These are phyloP conservation scores for Cistogaster globosa DNA, from an alignment of 2,888 invertebrate genomes.

Conservation along the genomic window DNA sequence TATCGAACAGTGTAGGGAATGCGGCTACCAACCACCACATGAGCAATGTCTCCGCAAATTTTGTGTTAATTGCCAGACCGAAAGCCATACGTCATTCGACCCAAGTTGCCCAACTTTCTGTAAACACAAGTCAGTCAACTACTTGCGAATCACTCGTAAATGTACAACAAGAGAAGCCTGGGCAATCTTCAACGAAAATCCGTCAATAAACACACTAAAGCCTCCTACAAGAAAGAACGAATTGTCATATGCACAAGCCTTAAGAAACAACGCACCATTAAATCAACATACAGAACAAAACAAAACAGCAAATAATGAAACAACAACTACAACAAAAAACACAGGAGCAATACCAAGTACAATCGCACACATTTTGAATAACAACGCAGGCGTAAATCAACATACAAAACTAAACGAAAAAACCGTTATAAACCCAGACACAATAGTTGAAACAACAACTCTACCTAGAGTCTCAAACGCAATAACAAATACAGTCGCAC, in stretches of 20 bases:
- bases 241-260: neutral
- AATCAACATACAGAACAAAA: neutral
- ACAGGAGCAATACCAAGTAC: neutral
- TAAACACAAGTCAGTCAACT: conserved; percentile 37
- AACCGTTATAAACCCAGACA: neutral
- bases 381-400: too few relatives aligned
- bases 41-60: conserved; percentile 15
- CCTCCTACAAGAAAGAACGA: neutral
- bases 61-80: conserved; percentile 29
- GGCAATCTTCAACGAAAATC: neutral
- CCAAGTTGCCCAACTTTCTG: conserved; percentile 12
- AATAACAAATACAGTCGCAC: too few relatives aligned
- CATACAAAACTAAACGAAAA: too few relatives aligned
- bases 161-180: conserved; percentile 18
- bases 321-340: neutral
- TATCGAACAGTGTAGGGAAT: conserved; percentile 25
- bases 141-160: neutral
- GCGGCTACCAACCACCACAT: conserved; percentile 1
- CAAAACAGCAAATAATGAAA: neutral
- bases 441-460: neutral
- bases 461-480: too few relatives aligned
- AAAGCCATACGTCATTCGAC: too few relatives aligned
- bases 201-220: neutral
- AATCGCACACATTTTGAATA: neutral
- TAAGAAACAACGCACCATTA: neutral